Evolutionary conservation across 2,888 invertebrate species (phyloP), one percentile per base, ranked within the genome.

Genomic region (Heliconius erato): DNA sequence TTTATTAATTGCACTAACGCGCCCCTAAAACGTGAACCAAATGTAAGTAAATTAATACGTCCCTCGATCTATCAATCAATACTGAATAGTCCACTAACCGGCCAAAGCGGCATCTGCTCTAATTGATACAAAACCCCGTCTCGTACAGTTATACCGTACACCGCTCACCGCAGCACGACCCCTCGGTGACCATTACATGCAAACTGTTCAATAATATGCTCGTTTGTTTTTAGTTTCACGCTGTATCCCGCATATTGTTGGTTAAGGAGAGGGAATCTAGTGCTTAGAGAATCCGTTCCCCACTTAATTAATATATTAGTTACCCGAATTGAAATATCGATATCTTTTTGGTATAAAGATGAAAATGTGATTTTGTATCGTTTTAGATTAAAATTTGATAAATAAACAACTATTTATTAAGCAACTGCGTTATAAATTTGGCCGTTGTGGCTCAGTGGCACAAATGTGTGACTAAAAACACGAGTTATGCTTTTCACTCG

Each of bases 101-200:
- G 26, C 65, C 67, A 74, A 74, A 49, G 77, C 80, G 68, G 68
- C 76, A 85, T 82, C 84, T 84, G 83, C 79, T 82, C 84, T 84
- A 85, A 83, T 84, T 84, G 79, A 83, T 82, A 81, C 63, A 74
- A 82, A 83, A 79, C 26, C 28, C 19, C 19, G 54, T 40, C n/a
- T 32, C 80, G 19, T n/a, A 16, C 19, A 40, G 67, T 28, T n/a
- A n/a, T 63, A 23, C 9, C 63, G 63, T 63, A 11, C 3, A 63
- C 84, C 79, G 82, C 74, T 83, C 44, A 79, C 78, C 35, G 32
- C 78, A 79, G 74, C 23, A 44, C 32, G 49, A 44, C 19, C 79
- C 82, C 82, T 74, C 26, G 78, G 9, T 63, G 76, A 63, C 54
- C 59, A 74, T 82, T 68, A 49, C 72, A 7, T 14, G 71, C 72